Evolutionary conservation across 2,113 vertebrate species (phyloP), one percentile per base, ranked within the genome.

Genomic region (Setophaga kirtlandii): DNA sequence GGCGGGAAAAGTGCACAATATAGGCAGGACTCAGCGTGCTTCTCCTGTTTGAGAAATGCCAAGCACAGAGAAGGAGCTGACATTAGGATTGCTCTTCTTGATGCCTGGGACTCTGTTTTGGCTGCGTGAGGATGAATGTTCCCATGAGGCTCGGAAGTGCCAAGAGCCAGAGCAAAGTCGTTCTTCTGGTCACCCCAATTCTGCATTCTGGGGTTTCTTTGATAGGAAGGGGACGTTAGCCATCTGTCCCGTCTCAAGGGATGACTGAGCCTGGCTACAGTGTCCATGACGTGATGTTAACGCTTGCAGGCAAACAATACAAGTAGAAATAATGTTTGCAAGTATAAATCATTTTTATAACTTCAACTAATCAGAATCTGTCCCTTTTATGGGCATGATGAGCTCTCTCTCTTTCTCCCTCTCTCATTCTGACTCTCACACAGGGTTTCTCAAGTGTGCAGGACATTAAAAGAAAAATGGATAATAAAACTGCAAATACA

Each of bases 331-430:
- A 97, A 97, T 97, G 97, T 97, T 97, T 97, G 93, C 90, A 68
- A 91, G 95, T 89, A 96, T 97, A 96, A 96, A 97, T 97, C 97
- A 97, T 96, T 97, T 97, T 97, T 97, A 97, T 96, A 97, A 97
- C 97, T 97, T 95, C 93, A 96, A 95, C 97, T 97, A 97, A 97
- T 97, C 97, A 97, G 97, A 96, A 97, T 96, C 96, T 96, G 92
- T 97, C 96, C 95, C 89, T 96, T 97, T 97, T 97, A 97, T 97
- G 96, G 91, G 90, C 82, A 83, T 89, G 95, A 96, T 93, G 94
- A 96, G 97, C 86, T 81, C 56, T 2, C 80, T 87, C 70, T 86
- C 81, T 90, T 79, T 88, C 80, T 93, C 77, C 49, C 65, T 91
- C 77, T 94, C 97, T 95, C 82, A 52, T 93, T 95, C 95, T 95